Evolutionary conservation across 2,113 vertebrate genomes (phyloP).

Genomic region (Corynorhinus townsendii): DNA sequence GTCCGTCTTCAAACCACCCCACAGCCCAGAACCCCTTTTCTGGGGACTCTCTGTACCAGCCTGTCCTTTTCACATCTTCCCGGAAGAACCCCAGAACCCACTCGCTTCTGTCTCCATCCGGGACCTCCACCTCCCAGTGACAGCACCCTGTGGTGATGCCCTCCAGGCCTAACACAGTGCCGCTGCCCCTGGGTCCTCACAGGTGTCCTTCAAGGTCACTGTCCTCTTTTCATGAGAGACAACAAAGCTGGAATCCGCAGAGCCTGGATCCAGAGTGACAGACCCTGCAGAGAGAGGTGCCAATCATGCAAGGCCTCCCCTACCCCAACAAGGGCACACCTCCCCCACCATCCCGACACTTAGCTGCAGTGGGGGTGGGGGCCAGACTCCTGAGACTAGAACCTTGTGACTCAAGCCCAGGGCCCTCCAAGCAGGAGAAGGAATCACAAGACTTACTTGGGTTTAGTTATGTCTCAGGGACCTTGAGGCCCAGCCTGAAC

Average conservation of each 20-base stretch:
- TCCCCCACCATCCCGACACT: not conserved
- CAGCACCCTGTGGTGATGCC: slow-evolving; percentile 26
- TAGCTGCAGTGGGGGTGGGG: not conserved
- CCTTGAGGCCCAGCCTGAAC: not conserved
- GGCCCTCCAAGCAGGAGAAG: not conserved
- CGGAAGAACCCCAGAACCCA: slow-evolving; percentile 12
- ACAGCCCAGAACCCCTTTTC: not conserved
- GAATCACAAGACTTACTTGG: not conserved
- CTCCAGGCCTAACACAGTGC: not conserved
- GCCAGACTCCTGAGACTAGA: not conserved
- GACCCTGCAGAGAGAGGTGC: not conserved
- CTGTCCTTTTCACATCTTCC: not conserved
- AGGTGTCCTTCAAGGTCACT: not conserved
- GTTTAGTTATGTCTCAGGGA: not conserved
- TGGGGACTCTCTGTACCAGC: not conserved
- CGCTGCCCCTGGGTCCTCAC: not conserved
- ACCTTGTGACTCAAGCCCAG: not conserved
- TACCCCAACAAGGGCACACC: not conserved
- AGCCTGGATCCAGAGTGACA: slow-evolving; percentile 26
- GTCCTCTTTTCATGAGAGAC: not conserved
- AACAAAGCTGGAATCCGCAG: not conserved
- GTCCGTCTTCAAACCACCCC: not conserved
- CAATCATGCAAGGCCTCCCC: not conserved
- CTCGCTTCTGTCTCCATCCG: rapidly evolving
- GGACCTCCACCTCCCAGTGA: slow-evolving; percentile 67